Conservation (phyloP, 2,888 invertebrate species). For the Blomia tropicalis region DNA sequence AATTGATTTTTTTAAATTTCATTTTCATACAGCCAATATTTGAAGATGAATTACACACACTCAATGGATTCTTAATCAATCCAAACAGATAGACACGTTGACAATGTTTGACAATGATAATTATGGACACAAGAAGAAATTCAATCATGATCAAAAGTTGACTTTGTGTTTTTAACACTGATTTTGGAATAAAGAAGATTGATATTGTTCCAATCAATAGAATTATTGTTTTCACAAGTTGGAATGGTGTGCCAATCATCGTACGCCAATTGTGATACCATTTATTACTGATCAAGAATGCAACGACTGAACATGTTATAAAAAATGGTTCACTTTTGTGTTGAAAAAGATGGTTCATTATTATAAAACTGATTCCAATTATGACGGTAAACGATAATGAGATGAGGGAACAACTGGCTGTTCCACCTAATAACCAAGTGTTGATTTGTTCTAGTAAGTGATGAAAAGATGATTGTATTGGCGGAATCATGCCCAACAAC, state of each 20-base stretch:
- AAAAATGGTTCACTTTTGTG: not conserved
- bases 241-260: not conserved
- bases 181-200: not conserved
- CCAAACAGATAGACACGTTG: not conserved
- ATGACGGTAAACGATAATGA: not conserved
- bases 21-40: no score
- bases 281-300: conserved; percentile 14
- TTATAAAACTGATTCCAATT: not conserved
- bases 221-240: conserved; percentile 4
- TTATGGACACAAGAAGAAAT: not conserved
- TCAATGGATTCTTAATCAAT: conserved; percentile 6
- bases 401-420: not conserved
- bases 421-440: conserved; percentile 6
- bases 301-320: not conserved
- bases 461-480: not conserved
- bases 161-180: not conserved
- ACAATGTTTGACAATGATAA: not conserved
- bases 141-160: no score
- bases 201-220: not conserved
- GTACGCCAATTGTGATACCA: not conserved
- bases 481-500: conserved; percentile 21
- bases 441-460: conserved; percentile 5
- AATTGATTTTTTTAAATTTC: no score
- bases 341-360: conserved; percentile 5
- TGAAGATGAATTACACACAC: no score